phyloP scores from a whole-genome alignment of 2,888 invertebrate genomes.

The Eubasilissa splendida region DNA sequence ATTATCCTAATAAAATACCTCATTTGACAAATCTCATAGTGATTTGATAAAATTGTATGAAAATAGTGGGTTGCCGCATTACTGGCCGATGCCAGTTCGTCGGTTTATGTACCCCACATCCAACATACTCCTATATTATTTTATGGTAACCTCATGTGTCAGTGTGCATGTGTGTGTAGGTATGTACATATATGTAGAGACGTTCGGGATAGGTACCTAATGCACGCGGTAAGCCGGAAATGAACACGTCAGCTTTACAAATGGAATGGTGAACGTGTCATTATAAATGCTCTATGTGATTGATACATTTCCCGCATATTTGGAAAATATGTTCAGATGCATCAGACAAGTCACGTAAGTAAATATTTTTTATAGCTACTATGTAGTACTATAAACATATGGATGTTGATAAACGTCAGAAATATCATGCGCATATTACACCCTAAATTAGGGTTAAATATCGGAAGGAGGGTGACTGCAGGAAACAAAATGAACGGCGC shows the following conservation, averaged over 20 bases:
- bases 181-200: constrained; percentile 4
- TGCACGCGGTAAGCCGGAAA: constrained; percentile 45
- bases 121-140: too few relatives aligned
- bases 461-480: too few relatives aligned
- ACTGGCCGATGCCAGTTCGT: too few relatives aligned
- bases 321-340: background rate
- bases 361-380: constrained; percentile 3
- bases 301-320: constrained; percentile 31
- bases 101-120: too few relatives aligned
- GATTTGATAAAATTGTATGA: background rate
- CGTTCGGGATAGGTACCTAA: constrained; percentile 1
- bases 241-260: constrained; percentile 42
- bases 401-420: too few relatives aligned
- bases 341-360: too few relatives aligned
- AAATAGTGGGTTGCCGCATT: background rate
- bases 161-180: constrained; percentile 6
- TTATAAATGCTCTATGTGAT: constrained; percentile 46
- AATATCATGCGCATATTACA: too few relatives aligned
- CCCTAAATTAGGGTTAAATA: too few relatives aligned
- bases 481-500: too few relatives aligned
- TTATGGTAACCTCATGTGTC: too few relatives aligned
- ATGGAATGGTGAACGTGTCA: constrained; percentile 42
- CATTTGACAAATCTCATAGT: too few relatives aligned
- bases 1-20: too few relatives aligned
- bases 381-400: background rate